Conservation (phyloP, 2,888 invertebrate genomes). For the Drosophila incognita region DNA sequence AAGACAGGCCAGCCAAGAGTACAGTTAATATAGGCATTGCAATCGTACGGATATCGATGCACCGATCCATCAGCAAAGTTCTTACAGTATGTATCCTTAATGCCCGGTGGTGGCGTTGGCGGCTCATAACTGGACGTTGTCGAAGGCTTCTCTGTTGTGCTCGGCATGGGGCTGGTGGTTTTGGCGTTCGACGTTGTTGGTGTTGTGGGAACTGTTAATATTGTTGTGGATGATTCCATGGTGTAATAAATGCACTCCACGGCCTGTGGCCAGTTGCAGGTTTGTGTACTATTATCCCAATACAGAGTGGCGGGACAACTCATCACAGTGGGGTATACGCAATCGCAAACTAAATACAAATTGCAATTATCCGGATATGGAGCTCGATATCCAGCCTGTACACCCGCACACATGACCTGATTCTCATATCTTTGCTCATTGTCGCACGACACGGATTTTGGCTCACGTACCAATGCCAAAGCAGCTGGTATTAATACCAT, state of each 20-base stretch:
- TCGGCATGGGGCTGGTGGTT: background rate
- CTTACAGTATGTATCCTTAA: slow-evolving; percentile 49
- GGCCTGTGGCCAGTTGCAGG: slow-evolving; percentile 58
- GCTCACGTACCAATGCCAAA: slow-evolving; percentile 20
- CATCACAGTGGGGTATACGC: slow-evolving; percentile 69
- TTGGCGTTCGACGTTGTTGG: slow-evolving; percentile 8
- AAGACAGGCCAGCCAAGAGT: slow-evolving; percentile 62
- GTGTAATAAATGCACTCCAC: slow-evolving; percentile 51
- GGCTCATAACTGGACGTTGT: slow-evolving; percentile 49
- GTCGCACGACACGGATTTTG: slow-evolving; percentile 33
- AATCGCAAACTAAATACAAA: slow-evolving; percentile 72
- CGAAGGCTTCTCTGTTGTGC: slow-evolving; percentile 5
- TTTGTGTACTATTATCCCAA: slow-evolving; percentile 63
- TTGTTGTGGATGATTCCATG: slow-evolving; percentile 25
- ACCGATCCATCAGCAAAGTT: slow-evolving; percentile 33
- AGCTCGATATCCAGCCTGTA: slow-evolving; percentile 56
- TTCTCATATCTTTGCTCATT: slow-evolving; percentile 62
- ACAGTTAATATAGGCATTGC: slow-evolving; percentile 75
- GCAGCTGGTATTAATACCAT: slow-evolving; percentile 15
- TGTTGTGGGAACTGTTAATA: background rate
- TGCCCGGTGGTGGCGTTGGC: slow-evolving; percentile 45
- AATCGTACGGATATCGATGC: slow-evolving; percentile 67
- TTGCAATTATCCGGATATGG: slow-evolving; percentile 76
- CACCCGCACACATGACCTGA: slow-evolving; percentile 55
- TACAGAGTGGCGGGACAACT: slow-evolving; percentile 53